phyloP scores from a whole-genome alignment of 2,113 vertebrate species.

The Nothoprocta perdicaria region DNA sequence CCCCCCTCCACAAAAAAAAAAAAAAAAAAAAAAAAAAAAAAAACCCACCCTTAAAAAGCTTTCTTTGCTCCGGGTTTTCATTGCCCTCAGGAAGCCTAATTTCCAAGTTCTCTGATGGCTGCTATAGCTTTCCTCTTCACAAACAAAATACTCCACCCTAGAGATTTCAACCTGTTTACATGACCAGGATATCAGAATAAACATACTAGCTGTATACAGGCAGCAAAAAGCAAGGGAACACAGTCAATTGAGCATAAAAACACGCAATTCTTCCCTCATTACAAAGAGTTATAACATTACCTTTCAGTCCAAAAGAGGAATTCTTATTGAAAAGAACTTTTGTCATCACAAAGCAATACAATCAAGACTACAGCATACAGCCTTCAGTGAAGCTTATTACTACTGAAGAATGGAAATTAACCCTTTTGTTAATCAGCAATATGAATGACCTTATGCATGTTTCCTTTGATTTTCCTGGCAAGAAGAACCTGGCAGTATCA shows the following conservation, averaged over 20 bases:
- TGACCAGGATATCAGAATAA: neutral
- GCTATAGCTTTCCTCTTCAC: neutral
- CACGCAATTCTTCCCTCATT: neutral
- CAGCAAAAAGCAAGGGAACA: neutral
- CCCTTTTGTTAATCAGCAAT: neutral
- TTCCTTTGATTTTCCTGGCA: neutral
- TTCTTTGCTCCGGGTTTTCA: neutral
- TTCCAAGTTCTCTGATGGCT: neutral
- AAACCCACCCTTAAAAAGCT: neutral
- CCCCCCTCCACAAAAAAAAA: neutral
- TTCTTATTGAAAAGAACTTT: neutral
- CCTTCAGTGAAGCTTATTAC: neutral
- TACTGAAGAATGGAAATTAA: neutral
- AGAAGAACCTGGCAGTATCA: neutral
- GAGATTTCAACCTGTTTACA: neutral
- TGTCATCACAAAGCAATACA: neutral
- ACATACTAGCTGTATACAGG: neutral
- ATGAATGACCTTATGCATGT: neutral
- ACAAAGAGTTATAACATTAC: neutral
- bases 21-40: accelerated
- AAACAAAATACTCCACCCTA: neutral
- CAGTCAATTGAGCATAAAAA: neutral
- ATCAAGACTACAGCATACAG: neutral
- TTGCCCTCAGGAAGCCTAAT: neutral
- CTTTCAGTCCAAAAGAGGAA: neutral